Base-by-base conservation (phyloP, 2,113 vertebrate species). In the Coryphaenoides rupestris region DNA sequence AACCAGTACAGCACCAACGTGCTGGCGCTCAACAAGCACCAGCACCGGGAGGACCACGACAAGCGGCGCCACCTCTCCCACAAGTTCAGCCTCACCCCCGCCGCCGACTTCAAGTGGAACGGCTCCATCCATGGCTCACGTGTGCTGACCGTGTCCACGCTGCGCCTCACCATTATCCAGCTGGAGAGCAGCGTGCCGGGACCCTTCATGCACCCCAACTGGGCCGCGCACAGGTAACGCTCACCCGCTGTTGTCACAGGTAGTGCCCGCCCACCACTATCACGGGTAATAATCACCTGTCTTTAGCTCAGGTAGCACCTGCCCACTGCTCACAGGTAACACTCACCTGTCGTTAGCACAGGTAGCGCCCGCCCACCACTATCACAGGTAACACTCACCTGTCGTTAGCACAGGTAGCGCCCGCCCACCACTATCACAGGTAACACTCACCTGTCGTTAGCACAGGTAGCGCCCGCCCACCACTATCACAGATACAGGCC, bases 1-100 rank as follows among this genome's bases (percentile, higher is more conserved):
- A 99, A 99, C 84, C 97, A 99, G 45, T 98, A 95, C 81, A 95
- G 95, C 84, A 95, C 93, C 74, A 99, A 98, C 64, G 92, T 95
- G 3, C 93, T 98, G 5, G 97, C 97, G 2, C 82, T 99, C 74
- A 99, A 99, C 88, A 98, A 99, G 67, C 97, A 98, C 77, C 97
- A 99, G 84, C 97, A 99, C 86, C 92, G 97, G 16, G 97, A 99
- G 82, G 96, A 99, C 76, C 94, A 99, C 1, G 97, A 99, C 89
- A 99, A 99, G 86, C 92, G 95, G 21, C 82, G 97, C 17, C 96
- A 99, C 79, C 94, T 99, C 54, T 94, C 96, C 0, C 97, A 99
- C 84, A 99, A 99, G 68, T 98, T 99, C 88, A 98, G 96, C 78
- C 89, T 99, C 84, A 98, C 94, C 47, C 92, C 95, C 0, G 93